A percentile compares a stretch with the other conserved stretches of the same genome.
Conservation (phyloP, 2,888 invertebrate genomes). For the Dorcus parallelipipedus region DNA sequence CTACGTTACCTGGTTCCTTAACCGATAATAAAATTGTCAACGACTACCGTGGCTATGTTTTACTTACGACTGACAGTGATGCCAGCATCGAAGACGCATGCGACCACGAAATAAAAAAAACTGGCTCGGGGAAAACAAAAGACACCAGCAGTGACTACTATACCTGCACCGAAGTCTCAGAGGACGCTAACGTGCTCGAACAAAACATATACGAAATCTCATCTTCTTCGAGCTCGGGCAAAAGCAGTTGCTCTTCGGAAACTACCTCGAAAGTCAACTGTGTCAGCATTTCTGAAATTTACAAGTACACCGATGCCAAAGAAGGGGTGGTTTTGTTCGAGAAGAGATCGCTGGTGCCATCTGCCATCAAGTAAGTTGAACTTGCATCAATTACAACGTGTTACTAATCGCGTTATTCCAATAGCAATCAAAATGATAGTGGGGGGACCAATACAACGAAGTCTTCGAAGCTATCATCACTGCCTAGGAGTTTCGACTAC, state of each 20-base stretch:
- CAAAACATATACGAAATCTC: slow-evolving; percentile 32
- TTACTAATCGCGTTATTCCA: neutral
- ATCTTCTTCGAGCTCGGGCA: neutral
- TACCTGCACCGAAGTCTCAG: slow-evolving; percentile 36
- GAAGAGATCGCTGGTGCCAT: slow-evolving; percentile 56
- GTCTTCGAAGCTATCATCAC: slow-evolving; percentile 32
- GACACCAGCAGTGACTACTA: slow-evolving; percentile 41
- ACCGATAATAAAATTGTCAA: slow-evolving; percentile 1
- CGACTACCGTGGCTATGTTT: neutral
- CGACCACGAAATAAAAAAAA: too few species aligned
- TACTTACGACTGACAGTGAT: neutral
- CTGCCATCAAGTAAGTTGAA: slow-evolving; percentile 51
- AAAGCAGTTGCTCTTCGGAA: neutral
- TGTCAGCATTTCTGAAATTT: slow-evolving; percentile 66
- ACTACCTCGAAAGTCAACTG: slow-evolving; percentile 39
- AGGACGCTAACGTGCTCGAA: slow-evolving; percentile 29
- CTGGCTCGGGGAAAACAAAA: neutral
- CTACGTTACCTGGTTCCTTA: slow-evolving; percentile 33
- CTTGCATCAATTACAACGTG: neutral
- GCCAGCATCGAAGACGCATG: neutral
- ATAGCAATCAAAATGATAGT: slow-evolving; percentile 23
- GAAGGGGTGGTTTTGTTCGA: slow-evolving; percentile 69
- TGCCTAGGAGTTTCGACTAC: slow-evolving; percentile 62
- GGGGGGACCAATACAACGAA: slow-evolving; percentile 19
- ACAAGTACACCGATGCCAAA: slow-evolving; percentile 70